phyloP scores from a whole-genome alignment of 2,888 invertebrate species.

The Latheticus oryzae region DNA sequence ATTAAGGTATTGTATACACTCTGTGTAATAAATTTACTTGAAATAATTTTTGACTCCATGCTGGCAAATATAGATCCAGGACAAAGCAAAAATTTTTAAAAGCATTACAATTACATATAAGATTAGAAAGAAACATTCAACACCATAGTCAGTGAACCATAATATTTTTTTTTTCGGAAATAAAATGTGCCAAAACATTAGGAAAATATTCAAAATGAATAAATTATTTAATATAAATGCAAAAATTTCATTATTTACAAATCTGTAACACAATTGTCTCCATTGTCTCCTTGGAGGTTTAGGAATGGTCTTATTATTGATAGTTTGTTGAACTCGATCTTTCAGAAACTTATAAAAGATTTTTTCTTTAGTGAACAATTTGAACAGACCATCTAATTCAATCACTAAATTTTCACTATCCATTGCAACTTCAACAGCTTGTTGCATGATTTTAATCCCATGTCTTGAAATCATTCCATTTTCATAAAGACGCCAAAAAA shows the following conservation, averaged over 20 bases:
- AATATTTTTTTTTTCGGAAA: not conserved
- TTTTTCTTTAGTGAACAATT: constrained; percentile 61
- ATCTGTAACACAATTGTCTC: constrained; percentile 1
- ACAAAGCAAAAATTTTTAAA: constrained; percentile 12
- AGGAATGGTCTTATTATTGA: constrained; percentile 2
- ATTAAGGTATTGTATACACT: too few species aligned
- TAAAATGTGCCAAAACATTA: not conserved
- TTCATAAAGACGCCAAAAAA: constrained; percentile 74
- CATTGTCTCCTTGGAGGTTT: constrained; percentile 1
- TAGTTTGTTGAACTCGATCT: not conserved
- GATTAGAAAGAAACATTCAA: not conserved
- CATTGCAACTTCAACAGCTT: constrained; percentile 68
- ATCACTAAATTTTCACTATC: constrained; percentile 67
- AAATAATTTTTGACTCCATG: constrained; percentile 12
- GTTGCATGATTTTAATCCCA: constrained; percentile 69
- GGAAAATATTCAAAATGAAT: too few species aligned
- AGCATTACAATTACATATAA: not conserved
- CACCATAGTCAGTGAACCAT: not conserved
- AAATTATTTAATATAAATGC: too few species aligned
- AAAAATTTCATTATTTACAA: not conserved
- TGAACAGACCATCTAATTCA: constrained; percentile 64
- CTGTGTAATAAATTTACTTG: too few species aligned
- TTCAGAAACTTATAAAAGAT: constrained; percentile 1
- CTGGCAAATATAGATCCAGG: constrained; percentile 15
- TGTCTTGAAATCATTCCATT: constrained; percentile 73